phyloP scores from a whole-genome alignment of 1,140 invertebrate species.

The Dendroctonus ponderosae region DNA sequence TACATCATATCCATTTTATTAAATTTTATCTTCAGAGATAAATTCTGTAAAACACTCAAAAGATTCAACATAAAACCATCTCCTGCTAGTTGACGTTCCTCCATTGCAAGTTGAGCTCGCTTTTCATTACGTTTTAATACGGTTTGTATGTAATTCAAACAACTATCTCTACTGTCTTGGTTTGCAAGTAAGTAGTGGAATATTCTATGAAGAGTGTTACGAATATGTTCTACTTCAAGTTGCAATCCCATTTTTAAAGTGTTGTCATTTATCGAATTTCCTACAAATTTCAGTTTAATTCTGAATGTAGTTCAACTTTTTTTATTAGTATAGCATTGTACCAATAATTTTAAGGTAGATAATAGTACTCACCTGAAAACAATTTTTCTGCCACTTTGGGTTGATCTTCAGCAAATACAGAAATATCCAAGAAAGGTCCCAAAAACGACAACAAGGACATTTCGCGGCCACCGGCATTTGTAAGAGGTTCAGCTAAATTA shows the following conservation, averaged over 20 bases:
- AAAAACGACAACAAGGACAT: constrained; percentile 79
- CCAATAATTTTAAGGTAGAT: neutral
- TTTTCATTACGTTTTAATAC: constrained; percentile 81
- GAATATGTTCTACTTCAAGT: constrained; percentile 70
- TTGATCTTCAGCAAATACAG: constrained; percentile 91
- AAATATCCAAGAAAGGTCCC: constrained; percentile 86
- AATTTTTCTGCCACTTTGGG: constrained; percentile 62
- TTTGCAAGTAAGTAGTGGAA: constrained; percentile 84
- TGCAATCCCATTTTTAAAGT: constrained; percentile 65
- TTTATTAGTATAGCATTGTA: neutral
- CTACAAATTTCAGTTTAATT: constrained; percentile 29
- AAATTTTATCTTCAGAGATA: constrained; percentile 82
- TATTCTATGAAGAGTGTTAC: constrained; percentile 74
- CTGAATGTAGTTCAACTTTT: neutral
- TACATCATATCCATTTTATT: constrained; percentile 84
- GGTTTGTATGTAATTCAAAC: constrained; percentile 75
- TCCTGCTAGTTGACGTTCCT: constrained; percentile 79
- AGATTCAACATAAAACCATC: constrained; percentile 96
- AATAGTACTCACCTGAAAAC: constrained; percentile 13
- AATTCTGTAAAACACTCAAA: constrained; percentile 82
- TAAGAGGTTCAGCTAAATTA: constrained; percentile 59
- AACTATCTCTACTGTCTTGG: constrained; percentile 66
- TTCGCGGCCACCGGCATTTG: constrained; percentile 65
- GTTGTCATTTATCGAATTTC: constrained; percentile 56
- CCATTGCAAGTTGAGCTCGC: constrained; percentile 83